Conservation (phyloP, 2,888 invertebrate species). For the Steinernema hermaphroditum region DNA sequence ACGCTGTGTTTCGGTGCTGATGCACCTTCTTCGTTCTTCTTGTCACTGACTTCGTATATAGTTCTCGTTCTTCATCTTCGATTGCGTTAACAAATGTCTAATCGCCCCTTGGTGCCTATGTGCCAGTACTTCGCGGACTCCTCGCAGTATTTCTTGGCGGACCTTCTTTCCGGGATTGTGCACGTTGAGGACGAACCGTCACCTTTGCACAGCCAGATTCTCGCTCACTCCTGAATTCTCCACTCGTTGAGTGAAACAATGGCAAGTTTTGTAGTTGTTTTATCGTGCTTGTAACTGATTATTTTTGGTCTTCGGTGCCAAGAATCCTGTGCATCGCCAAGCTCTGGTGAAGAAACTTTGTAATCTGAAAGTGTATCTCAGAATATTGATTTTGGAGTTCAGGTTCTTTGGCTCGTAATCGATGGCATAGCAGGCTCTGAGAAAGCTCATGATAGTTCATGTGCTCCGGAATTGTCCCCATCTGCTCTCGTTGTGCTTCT, state of each 20-base stretch:
- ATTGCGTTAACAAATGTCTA: too few relatives aligned
- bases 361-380: not conserved
- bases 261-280: too few relatives aligned
- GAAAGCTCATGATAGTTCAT: not conserved
- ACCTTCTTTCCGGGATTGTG: not conserved
- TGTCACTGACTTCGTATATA: too few relatives aligned
- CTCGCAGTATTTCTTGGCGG: not conserved
- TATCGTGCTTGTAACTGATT: not conserved
- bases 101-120: not conserved
- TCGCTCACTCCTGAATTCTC: not conserved
- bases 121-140: not conserved
- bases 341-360: not conserved
- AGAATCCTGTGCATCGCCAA: not conserved
- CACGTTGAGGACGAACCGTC: not conserved
- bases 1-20: too few relatives aligned
- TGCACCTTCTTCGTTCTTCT: too few relatives aligned
- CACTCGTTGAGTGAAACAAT: conserved; percentile 7
- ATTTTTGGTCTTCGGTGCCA: not conserved
- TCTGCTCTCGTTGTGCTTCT: conserved; percentile 1
- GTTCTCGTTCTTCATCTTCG: too few relatives aligned
- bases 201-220: not conserved
- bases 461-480: not conserved
- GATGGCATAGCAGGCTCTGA: conserved; percentile 3
- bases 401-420: not conserved
- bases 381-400: not conserved